phyloP scores from a whole-genome alignment of 2,888 invertebrate genomes.

The Drosophila tanythrix region DNA sequence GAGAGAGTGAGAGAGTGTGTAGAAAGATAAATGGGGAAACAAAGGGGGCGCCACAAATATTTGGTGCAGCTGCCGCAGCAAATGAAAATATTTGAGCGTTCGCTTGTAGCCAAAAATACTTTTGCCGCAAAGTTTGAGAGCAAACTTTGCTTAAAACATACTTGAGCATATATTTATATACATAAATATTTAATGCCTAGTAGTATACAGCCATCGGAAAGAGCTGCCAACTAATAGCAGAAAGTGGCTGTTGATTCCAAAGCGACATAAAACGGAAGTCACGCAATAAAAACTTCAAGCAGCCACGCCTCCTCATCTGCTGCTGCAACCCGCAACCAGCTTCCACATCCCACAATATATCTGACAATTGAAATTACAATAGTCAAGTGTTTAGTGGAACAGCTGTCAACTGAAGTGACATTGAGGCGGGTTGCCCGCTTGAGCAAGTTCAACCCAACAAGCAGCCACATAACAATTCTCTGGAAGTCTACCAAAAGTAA shows the following conservation, averaged over 20 bases:
- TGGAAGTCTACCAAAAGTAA: constrained; percentile 40
- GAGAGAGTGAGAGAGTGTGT: neutral
- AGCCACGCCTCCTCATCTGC: neutral
- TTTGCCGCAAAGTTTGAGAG: constrained; percentile 70
- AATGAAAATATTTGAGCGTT: constrained; percentile 74
- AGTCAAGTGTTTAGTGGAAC: constrained; percentile 57
- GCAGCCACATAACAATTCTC: constrained; percentile 12
- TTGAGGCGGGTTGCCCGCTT: constrained; percentile 50
- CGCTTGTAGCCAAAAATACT: constrained; percentile 61
- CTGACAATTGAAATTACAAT: constrained; percentile 59
- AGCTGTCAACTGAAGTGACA: constrained; percentile 60
- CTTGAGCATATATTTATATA: constrained; percentile 45
- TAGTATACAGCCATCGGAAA: constrained; percentile 12
- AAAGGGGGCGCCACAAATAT: constrained; percentile 61
- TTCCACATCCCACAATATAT: neutral
- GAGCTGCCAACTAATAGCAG: constrained; percentile 35
- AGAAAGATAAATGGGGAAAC: neutral
- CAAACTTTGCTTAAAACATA: constrained; percentile 73
- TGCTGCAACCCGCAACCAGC: neutral
- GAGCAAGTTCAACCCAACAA: constrained; percentile 10
- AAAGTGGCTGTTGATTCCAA: constrained; percentile 46
- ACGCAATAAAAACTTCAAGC: constrained; percentile 67
- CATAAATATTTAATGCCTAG: constrained; percentile 18
- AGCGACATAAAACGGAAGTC: constrained; percentile 69
- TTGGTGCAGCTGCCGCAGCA: constrained; percentile 70